phyloP scores from a whole-genome alignment of 2,797 vertebrate genomes.

The Cossypha niveicapilla region DNA sequence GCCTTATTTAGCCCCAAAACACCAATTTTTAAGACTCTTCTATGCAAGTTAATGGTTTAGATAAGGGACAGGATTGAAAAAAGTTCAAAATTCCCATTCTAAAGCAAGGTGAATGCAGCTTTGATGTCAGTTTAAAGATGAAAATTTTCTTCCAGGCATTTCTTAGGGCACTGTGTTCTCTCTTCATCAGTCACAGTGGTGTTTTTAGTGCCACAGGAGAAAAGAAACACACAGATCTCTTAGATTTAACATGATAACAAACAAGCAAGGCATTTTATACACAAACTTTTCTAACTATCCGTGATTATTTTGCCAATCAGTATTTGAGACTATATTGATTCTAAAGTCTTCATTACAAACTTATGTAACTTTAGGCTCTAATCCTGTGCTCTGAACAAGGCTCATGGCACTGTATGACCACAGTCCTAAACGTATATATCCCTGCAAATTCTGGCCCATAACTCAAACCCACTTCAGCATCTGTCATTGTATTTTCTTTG shows the following conservation, averaged over 20 bases:
- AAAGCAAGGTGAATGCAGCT: slow-evolving; percentile 59
- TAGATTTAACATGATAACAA: neutral
- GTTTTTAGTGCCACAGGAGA: slow-evolving; percentile 16
- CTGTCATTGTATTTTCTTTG: neutral
- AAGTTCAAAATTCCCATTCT: slow-evolving; percentile 27
- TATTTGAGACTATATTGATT: neutral
- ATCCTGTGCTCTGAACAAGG: neutral
- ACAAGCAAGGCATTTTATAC: neutral
- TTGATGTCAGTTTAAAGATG: slow-evolving; percentile 30
- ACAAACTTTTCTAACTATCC: neutral
- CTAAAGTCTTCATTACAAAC: neutral
- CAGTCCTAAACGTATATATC: neutral
- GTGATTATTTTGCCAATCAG: neutral
- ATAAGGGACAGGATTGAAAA: slow-evolving; percentile 37
- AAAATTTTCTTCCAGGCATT: slow-evolving; percentile 37
- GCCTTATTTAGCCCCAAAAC: slow-evolving; percentile 24
- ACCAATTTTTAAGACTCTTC: slow-evolving; percentile 23
- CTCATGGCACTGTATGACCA: neutral
- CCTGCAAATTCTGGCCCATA: neutral
- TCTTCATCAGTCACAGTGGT: slow-evolving; percentile 17
- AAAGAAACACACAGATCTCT: neutral
- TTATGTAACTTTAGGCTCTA: neutral
- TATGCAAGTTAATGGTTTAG: slow-evolving; percentile 49
- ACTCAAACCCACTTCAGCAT: neutral
- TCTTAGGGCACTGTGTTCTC: slow-evolving; percentile 18